phyloP scores from a whole-genome alignment of 2,888 invertebrate species.

The Ochropleura plecta region DNA sequence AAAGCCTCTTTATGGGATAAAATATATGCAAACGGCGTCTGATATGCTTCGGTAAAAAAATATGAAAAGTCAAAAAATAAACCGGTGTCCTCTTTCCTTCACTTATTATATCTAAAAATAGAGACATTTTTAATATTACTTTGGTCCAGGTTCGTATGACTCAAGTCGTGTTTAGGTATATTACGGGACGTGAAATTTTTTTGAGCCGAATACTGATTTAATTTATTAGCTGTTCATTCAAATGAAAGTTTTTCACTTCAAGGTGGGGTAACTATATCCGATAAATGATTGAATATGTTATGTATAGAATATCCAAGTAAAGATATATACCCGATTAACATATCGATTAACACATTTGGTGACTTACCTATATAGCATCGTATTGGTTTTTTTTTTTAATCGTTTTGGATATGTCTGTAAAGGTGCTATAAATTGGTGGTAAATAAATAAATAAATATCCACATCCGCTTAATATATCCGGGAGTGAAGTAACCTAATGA shows the following conservation, averaged over 20 bases:
- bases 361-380: too few relatives aligned
- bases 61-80: conserved; percentile 56
- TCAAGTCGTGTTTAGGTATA: neutral
- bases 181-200: neutral
- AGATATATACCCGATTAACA: too few relatives aligned
- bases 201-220: neutral
- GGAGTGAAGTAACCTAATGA: too few relatives aligned
- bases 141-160: conserved; percentile 6
- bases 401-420: too few relatives aligned
- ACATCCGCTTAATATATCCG: too few relatives aligned
- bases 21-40: conserved; percentile 69
- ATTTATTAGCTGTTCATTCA: neutral
- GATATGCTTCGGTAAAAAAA: conserved; percentile 63
- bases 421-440: too few relatives aligned
- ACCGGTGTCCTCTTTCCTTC: conserved; percentile 49
- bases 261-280: neutral
- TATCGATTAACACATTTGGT: too few relatives aligned
- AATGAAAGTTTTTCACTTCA: neutral
- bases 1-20: conserved; percentile 66
- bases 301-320: too few relatives aligned
- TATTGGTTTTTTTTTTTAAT: too few relatives aligned
- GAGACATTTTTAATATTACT: conserved; percentile 6
- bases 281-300: too few relatives aligned
- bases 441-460: too few relatives aligned
- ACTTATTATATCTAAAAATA: conserved; percentile 48